These are phyloP conservation scores for Chrosomus eos DNA, from an alignment of 2,797 vertebrate species.

Conservation along the genomic window DNA sequence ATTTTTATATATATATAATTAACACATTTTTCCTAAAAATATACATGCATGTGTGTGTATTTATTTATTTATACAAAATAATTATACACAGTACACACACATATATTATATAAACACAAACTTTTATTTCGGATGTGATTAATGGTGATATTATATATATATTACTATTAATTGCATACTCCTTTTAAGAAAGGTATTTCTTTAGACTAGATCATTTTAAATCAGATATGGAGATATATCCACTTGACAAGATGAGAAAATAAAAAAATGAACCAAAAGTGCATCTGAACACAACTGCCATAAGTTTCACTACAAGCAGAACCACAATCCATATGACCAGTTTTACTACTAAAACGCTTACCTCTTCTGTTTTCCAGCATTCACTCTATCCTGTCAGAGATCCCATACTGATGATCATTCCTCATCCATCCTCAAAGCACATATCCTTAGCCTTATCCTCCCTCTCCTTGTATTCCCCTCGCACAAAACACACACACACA, in stretches of 20 bases:
- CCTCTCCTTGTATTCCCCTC: neutral
- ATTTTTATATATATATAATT: too few relatives aligned
- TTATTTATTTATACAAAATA: too few relatives aligned
- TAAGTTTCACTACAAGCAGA: neutral
- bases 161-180: too few relatives aligned
- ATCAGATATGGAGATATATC: neutral
- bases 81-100: too few relatives aligned
- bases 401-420: neutral
- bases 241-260: neutral
- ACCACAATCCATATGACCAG: slow-evolving; percentile 5
- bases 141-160: too few relatives aligned
- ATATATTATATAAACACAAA: too few relatives aligned
- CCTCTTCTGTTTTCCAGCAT: neutral
- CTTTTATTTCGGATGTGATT: too few relatives aligned
- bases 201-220: neutral
- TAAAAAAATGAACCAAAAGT: neutral
- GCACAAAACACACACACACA: slow-evolving; percentile 6
- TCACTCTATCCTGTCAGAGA: slow-evolving; percentile 14
- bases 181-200: neutral
- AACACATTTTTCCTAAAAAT: too few relatives aligned
- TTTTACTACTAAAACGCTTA: neutral
- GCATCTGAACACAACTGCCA: neutral
- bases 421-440: neutral
- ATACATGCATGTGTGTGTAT: too few relatives aligned
- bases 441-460: neutral